Evolutionary conservation across 2,113 vertebrate genomes (phyloP).

Genomic region (Perca schrenkii): DNA sequence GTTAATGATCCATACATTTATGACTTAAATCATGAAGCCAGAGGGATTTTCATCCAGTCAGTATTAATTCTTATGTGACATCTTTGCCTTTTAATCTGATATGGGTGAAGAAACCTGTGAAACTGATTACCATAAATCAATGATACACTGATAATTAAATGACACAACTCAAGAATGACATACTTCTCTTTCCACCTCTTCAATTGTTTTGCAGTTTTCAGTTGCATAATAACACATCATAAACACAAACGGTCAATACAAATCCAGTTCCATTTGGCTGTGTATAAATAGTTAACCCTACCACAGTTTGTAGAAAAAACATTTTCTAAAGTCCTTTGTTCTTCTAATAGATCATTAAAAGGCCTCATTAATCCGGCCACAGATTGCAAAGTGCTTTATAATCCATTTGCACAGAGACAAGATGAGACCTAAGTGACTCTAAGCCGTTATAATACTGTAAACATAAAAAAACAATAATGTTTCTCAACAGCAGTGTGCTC

Average conservation of each 20-base stretch:
- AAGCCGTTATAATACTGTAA: conserved; percentile 34
- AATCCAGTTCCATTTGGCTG: background rate
- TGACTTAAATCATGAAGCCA: conserved; percentile 3
- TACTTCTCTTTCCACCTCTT: background rate
- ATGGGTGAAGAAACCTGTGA: background rate
- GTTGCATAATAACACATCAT: background rate
- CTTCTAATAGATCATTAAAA: conserved; percentile 42
- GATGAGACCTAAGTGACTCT: conserved; percentile 42
- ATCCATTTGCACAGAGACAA: conserved; percentile 58
- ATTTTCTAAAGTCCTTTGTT: conserved; percentile 44
- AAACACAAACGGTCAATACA: background rate
- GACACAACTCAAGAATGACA: background rate
- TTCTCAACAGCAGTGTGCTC: conserved; percentile 3
- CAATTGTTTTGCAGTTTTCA: background rate
- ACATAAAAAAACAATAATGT: conserved; percentile 11
- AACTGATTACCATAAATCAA: background rate
- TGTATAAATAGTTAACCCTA: conserved; percentile 35
- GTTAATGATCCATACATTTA: conserved; percentile 17
- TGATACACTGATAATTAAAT: background rate
- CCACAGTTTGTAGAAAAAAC: conserved; percentile 12
- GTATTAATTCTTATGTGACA: background rate
- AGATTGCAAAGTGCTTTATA: conserved; percentile 61
- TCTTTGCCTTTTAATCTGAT: conserved; percentile 27
- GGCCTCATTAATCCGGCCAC: conserved; percentile 60
- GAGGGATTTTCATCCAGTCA: background rate